Conservation (phyloP, 2,888 invertebrate genomes). For the Tridacna gigas region DNA sequence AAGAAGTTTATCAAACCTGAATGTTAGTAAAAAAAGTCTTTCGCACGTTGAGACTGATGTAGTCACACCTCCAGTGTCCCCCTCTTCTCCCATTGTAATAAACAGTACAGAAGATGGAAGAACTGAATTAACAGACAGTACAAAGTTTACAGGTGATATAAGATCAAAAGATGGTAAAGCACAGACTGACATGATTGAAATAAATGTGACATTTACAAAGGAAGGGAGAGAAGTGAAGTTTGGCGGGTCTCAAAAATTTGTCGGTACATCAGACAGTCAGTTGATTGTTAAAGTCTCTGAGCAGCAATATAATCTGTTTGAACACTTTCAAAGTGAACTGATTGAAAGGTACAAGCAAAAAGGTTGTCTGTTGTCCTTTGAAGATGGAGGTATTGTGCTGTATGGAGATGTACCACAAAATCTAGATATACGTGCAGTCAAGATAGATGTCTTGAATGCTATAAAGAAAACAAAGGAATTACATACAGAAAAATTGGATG, state of each 20-base stretch:
- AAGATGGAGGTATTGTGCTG: neutral
- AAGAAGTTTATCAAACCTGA: neutral
- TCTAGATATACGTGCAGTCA: neutral
- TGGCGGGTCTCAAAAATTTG: neutral
- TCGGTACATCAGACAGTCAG: neutral
- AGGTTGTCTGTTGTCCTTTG: neutral
- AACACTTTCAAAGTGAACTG: neutral
- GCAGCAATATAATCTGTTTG: neutral
- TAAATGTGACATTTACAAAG: neutral
- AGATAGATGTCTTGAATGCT: neutral
- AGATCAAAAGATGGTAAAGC: neutral
- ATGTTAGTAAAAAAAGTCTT: neutral
- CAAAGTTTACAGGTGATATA: neutral
- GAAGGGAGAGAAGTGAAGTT: neutral
- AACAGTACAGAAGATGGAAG: neutral
- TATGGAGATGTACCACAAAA: constrained; percentile 5
- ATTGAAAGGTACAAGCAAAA: constrained; percentile 5
- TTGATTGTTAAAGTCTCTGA: neutral
- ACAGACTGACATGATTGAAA: neutral
- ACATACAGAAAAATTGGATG: neutral
- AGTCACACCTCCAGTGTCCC: neutral
- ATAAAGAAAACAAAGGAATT: constrained; percentile 1
- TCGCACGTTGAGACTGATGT: neutral
- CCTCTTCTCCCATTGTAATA: neutral
- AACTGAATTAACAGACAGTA: neutral